phyloP scores from a whole-genome alignment of 1,140 invertebrate species.

The Melitaea cinxia region DNA sequence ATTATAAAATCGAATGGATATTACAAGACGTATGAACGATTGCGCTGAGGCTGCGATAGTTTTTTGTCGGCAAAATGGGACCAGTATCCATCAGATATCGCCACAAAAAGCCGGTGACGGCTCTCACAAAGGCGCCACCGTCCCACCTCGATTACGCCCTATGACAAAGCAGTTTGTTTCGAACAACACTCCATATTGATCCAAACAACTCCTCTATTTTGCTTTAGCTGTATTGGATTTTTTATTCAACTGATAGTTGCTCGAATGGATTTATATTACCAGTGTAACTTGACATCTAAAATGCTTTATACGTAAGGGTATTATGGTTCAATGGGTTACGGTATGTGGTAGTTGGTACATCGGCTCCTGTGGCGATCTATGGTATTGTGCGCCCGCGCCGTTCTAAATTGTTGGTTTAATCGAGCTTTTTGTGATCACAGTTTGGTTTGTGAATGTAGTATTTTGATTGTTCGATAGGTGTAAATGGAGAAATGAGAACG shows the following conservation, averaged over 20 bases:
- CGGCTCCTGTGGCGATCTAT: slow-evolving; percentile 72
- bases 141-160: slow-evolving; percentile 75
- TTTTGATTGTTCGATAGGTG: slow-evolving; percentile 47
- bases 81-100: slow-evolving; percentile 78
- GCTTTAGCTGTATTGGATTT: slow-evolving; percentile 76
- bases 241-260: slow-evolving; percentile 47
- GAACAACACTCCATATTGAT: slow-evolving; percentile 80
- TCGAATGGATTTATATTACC: slow-evolving; percentile 36
- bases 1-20: slow-evolving; percentile 11
- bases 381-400: slow-evolving; percentile 62
- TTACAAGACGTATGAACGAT: slow-evolving; percentile 49
- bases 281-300: slow-evolving; percentile 37
- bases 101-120: slow-evolving; percentile 74
- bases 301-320: background rate
- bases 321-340: slow-evolving; percentile 35
- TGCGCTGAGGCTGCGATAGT: slow-evolving; percentile 53
- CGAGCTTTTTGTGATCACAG: slow-evolving; percentile 70
- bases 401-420: slow-evolving; percentile 78
- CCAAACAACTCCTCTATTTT: slow-evolving; percentile 77
- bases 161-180: slow-evolving; percentile 77
- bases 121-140: slow-evolving; percentile 75
- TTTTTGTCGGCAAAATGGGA: slow-evolving; percentile 76
- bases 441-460: slow-evolving; percentile 60
- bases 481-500: slow-evolving; percentile 23
- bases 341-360: slow-evolving; percentile 47